Evolutionary conservation across 2,888 invertebrate species (phyloP).

Genomic region (Nebria brevicollis): DNA sequence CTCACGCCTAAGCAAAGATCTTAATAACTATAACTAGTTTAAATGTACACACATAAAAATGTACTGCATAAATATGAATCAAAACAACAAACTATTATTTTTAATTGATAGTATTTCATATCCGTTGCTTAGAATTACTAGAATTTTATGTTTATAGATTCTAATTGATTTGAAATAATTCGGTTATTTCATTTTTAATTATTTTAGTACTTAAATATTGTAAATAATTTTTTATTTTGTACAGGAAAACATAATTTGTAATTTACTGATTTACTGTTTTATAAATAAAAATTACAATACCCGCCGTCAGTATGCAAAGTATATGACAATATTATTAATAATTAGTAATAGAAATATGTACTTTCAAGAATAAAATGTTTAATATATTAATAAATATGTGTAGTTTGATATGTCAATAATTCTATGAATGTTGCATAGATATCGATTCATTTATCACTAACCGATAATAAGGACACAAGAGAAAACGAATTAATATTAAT

Average conservation of each 20-base stretch:
- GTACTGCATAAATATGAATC: not conserved
- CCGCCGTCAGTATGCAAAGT: not conserved
- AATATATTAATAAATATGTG: not conserved
- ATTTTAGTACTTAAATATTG: too few relatives aligned
- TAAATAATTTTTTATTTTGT: too few relatives aligned
- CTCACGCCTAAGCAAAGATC: conserved; percentile 32
- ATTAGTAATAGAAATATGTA: not conserved
- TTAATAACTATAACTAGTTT: conserved; percentile 13
- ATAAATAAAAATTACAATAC: not conserved
- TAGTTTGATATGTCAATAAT: not conserved
- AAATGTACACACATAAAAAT: not conserved
- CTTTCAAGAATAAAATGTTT: not conserved
- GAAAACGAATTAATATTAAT: not conserved
- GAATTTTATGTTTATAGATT: too few relatives aligned
- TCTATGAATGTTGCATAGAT: not conserved
- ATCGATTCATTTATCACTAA: not conserved
- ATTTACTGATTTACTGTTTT: too few relatives aligned
- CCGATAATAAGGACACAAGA: not conserved
- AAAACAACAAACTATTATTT: too few relatives aligned
- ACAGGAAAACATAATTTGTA: too few relatives aligned
- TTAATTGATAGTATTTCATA: too few relatives aligned
- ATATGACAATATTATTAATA: not conserved
- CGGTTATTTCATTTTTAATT: too few relatives aligned
- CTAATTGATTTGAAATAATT: too few relatives aligned
- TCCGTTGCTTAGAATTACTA: too few relatives aligned